Evolutionary conservation across 2,888 invertebrate species (phyloP).

Genomic region (Erpobdella octoculata): DNA sequence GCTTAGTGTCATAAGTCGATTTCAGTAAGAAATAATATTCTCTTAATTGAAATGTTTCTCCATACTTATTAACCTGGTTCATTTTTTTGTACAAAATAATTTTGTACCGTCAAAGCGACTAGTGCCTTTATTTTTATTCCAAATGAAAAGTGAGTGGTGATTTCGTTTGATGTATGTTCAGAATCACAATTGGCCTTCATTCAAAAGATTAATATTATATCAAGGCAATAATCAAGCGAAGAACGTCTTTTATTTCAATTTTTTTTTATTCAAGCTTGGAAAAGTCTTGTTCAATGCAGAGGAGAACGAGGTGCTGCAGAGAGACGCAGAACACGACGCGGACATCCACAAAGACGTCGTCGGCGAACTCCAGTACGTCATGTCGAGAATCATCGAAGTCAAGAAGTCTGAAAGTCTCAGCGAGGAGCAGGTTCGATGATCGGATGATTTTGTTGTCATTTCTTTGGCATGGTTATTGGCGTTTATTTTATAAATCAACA

Average conservation of each 20-base stretch:
- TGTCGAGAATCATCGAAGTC: conserved; percentile 59
- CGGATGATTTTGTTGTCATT: neutral
- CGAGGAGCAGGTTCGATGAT: neutral
- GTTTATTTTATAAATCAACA: too few relatives aligned
- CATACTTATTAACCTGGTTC: too few relatives aligned
- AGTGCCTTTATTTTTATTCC: too few relatives aligned
- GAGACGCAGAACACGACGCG: conserved; percentile 65
- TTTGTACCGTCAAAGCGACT: too few relatives aligned
- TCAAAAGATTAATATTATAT: neutral
- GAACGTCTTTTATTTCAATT: neutral
- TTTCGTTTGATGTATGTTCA: neutral
- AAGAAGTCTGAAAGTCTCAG: conserved; percentile 36
- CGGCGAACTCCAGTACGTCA: conserved; percentile 62
- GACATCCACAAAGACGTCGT: conserved; percentile 64
- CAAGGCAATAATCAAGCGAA: neutral
- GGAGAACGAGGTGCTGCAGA: conserved; percentile 64
- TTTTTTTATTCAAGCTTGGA: conserved; percentile 8
- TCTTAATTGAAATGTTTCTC: too few relatives aligned
- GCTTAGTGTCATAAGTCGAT: too few relatives aligned
- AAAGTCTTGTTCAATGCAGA: conserved; percentile 53
- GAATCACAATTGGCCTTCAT: neutral
- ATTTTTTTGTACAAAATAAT: too few relatives aligned
- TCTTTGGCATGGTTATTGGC: neutral
- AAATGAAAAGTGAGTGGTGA: too few relatives aligned
- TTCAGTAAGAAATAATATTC: too few relatives aligned